phyloP scores from a whole-genome alignment of 2,797 vertebrate species.

The Premnoplex brunnescens region DNA sequence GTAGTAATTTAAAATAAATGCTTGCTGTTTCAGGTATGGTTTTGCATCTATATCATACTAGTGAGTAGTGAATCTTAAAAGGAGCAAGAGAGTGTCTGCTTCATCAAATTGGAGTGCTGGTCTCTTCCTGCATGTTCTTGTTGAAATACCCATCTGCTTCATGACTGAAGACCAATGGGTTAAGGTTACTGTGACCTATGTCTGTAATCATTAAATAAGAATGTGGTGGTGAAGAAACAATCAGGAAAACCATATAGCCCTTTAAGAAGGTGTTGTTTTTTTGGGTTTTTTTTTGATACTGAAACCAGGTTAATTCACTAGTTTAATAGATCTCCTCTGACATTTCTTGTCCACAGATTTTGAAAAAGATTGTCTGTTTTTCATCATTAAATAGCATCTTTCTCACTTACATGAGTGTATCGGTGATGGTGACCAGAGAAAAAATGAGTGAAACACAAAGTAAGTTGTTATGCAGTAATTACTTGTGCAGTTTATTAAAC shows the following conservation, averaged over 20 bases:
- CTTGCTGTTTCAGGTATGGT: neutral
- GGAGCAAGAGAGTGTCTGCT: neutral
- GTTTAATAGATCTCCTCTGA: neutral
- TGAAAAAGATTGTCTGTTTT: neutral
- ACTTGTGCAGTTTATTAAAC: neutral
- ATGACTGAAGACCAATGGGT: neutral
- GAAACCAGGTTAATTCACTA: neutral
- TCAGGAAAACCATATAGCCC: neutral
- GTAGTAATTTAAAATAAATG: neutral
- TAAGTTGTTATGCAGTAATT: neutral
- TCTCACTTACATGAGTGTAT: accelerated
- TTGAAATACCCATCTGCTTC: neutral
- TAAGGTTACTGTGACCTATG: neutral
- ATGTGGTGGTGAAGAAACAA: neutral
- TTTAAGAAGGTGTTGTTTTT: neutral
- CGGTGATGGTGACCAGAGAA: neutral
- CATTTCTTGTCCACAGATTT: neutral
- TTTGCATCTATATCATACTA: neutral
- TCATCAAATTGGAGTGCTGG: neutral
- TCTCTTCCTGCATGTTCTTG: neutral
- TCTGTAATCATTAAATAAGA: neutral
- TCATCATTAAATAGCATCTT: neutral
- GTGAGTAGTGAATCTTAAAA: neutral
- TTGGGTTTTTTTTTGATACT: neutral
- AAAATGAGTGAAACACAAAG: neutral